These are phyloP conservation scores for Apolygus lucorum DNA, from an alignment of 1,140 invertebrate genomes.

Conservation along the genomic window DNA sequence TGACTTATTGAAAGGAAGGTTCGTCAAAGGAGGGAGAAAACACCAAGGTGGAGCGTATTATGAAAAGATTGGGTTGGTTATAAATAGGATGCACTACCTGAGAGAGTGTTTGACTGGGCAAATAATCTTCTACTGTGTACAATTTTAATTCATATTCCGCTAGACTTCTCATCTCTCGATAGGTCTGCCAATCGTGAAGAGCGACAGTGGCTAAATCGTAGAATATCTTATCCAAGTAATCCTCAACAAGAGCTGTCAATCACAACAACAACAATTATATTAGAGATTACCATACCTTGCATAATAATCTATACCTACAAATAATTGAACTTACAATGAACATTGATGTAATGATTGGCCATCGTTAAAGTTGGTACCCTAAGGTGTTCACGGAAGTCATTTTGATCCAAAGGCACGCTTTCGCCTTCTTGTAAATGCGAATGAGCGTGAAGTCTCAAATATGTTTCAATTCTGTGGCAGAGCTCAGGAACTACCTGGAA, in stretches of 20 bases:
- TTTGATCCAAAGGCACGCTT: neutral
- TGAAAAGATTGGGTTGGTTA: too few species aligned
- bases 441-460: constrained; percentile 81
- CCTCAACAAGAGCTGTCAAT: constrained; percentile 59
- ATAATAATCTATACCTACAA: too few species aligned
- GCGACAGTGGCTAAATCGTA: constrained; percentile 97
- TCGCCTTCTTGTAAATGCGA: constrained; percentile 62
- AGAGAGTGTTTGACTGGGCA: constrained; percentile 93
- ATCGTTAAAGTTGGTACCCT: neutral
- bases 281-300: too few species aligned
- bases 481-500: constrained; percentile 56
- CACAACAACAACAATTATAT: too few species aligned
- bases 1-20: too few species aligned
- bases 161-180: constrained; percentile 90
- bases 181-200: constrained; percentile 94
- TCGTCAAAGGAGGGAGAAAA: too few species aligned
- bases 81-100: too few species aligned
- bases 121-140: constrained; percentile 73
- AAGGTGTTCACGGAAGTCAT: neutral
- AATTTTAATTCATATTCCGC: constrained; percentile 79
- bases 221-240: constrained; percentile 89
- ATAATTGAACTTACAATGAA: neutral
- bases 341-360: neutral
- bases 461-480: constrained; percentile 81
- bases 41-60: too few species aligned